A percentile compares a stretch with the other conserved stretches of the same genome.
phyloP scores from a whole-genome alignment of 1,140 invertebrate genomes.

The Cydia splendana region DNA sequence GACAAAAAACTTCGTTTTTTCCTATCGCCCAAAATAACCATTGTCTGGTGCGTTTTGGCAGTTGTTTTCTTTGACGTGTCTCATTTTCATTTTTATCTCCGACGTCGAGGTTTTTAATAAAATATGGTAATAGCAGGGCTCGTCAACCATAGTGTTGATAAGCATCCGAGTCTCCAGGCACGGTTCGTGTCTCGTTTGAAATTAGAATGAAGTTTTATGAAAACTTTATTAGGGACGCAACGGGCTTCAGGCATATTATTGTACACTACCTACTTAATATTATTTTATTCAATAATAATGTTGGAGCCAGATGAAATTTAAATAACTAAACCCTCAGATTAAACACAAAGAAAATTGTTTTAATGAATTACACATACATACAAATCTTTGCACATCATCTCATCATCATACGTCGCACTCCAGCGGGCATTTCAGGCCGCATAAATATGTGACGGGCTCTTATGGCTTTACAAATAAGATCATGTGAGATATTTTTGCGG shows the following conservation, averaged over 20 bases:
- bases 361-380: neutral
- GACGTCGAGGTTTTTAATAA: constrained; percentile 74
- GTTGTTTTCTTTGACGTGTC: constrained; percentile 71
- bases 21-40: constrained; percentile 73
- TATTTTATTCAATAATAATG: neutral
- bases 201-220: constrained; percentile 29
- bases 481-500: too few relatives aligned
- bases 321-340: neutral
- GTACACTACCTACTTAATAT: neutral
- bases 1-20: constrained; percentile 72
- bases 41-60: constrained; percentile 69
- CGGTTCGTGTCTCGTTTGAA: constrained; percentile 37
- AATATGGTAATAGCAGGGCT: constrained; percentile 69
- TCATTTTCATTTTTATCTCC: constrained; percentile 75
- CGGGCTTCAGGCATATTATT: neutral
- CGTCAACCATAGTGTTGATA: constrained; percentile 51
- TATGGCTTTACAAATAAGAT: too few relatives aligned
- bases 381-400: neutral
- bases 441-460: too few relatives aligned
- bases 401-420: too few relatives aligned
- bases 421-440: too few relatives aligned
- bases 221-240: neutral
- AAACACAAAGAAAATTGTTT: neutral
- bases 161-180: constrained; percentile 14
- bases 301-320: neutral